phyloP scores from a whole-genome alignment of 53 echinoderm and acorn worm genomes.

The Paracentrotus lividus region DNA sequence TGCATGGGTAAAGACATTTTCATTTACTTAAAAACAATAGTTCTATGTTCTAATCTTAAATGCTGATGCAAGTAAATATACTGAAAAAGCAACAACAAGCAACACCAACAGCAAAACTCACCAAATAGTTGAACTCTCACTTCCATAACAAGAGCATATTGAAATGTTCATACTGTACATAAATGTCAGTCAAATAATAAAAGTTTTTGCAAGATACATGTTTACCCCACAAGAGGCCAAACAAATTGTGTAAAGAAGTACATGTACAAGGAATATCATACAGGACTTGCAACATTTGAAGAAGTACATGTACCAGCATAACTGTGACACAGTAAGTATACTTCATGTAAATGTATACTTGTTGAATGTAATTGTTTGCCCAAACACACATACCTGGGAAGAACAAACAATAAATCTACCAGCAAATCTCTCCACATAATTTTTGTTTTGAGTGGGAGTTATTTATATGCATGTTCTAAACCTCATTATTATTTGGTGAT shows the following conservation, averaged over 20 bases:
- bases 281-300: not conserved
- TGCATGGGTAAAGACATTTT: too few species aligned
- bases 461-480: too few species aligned
- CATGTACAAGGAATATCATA: not conserved
- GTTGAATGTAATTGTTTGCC: constrained; percentile 4
- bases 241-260: not conserved
- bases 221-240: not conserved
- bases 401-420: not conserved
- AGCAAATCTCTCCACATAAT: not conserved
- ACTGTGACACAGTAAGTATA: not conserved
- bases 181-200: not conserved
- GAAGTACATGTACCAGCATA: not conserved
- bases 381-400: not conserved
- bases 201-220: not conserved
- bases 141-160: too few species aligned
- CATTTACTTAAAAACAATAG: too few species aligned
- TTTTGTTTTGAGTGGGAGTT: too few species aligned
- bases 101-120: not conserved
- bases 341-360: not conserved
- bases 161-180: too few species aligned
- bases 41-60: too few species aligned
- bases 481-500: too few species aligned
- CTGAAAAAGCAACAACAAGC: too few species aligned
- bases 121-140: not conserved
- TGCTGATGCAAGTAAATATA: too few species aligned